Evolutionary conservation across 2,113 vertebrate genomes (phyloP).

Genomic region (Puntigrus tetrazona): DNA sequence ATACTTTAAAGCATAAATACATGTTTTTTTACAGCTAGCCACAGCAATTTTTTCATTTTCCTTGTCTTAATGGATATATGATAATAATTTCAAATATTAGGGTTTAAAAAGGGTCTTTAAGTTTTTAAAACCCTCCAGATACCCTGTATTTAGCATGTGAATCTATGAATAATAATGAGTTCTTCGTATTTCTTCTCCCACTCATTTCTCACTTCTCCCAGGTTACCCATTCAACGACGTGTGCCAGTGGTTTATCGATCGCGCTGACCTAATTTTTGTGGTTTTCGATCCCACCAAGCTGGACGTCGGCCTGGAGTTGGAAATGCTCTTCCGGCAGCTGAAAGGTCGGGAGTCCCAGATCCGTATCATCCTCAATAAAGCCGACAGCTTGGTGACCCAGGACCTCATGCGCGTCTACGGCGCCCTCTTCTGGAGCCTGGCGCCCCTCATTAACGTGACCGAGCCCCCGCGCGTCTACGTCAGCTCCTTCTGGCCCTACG

Average conservation of each 20-base stretch:
- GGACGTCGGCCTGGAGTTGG: constrained; percentile 93
- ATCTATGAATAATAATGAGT: background rate
- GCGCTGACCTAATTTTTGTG: constrained; percentile 96
- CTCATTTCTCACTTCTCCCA: too few species aligned
- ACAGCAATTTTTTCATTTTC: too few species aligned
- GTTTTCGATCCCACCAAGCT: constrained; percentile 97
- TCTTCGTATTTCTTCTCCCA: background rate
- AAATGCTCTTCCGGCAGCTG: constrained; percentile 94
- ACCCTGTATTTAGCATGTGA: background rate
- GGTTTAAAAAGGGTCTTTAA: background rate
- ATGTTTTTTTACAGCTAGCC: too few species aligned
- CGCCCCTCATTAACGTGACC: constrained; percentile 96
- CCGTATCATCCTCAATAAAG: constrained; percentile 97
- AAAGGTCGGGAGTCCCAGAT: constrained; percentile 98
- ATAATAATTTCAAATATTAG: background rate
- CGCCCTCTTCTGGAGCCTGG: constrained; percentile 96
- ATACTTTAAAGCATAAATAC: too few species aligned
- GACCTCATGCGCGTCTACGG: constrained; percentile 98
- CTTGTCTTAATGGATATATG: background rate
- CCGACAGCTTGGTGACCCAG: constrained; percentile 92
- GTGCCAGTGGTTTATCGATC: constrained; percentile 99
- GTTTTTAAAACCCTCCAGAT: background rate
- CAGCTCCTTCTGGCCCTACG: constrained; percentile 97
- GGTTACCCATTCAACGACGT: constrained; percentile 98
- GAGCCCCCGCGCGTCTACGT: constrained; percentile 96